Conservation (phyloP, 1,140 invertebrate genomes). For the Papilio machaon region DNA sequence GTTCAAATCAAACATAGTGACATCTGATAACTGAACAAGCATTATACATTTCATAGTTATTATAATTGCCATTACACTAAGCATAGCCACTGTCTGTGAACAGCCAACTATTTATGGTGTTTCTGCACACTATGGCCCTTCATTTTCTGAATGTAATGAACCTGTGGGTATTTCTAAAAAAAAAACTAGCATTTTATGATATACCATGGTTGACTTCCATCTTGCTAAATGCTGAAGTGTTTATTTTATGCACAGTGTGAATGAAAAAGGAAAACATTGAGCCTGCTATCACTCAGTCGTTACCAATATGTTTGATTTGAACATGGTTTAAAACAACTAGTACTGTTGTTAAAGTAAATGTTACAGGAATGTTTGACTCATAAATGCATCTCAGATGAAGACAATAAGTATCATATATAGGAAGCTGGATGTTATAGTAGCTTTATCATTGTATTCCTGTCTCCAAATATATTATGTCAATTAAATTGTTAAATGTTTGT, state of each 20-base stretch:
- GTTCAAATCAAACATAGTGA: neutral
- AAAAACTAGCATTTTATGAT: too few relatives aligned
- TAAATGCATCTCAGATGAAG: slow-evolving; percentile 45
- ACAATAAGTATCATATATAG: slow-evolving; percentile 51
- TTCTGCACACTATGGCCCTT: too few relatives aligned
- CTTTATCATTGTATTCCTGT: slow-evolving; percentile 48
- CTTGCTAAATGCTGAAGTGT: too few relatives aligned
- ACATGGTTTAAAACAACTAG: neutral
- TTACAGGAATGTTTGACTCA: slow-evolving; percentile 33
- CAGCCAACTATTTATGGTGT: too few relatives aligned
- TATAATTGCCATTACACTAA: too few relatives aligned
- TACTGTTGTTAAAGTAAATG: neutral
- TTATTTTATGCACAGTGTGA: too few relatives aligned
- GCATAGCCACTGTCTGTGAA: too few relatives aligned
- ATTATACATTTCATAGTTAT: neutral
- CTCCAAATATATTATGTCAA: slow-evolving; percentile 56
- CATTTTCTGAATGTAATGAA: too few relatives aligned
- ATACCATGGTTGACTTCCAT: too few relatives aligned
- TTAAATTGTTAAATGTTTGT: slow-evolving; percentile 55
- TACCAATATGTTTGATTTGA: neutral
- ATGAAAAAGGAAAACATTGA: too few relatives aligned
- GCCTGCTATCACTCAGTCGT: too few relatives aligned
- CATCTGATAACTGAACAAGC: neutral
- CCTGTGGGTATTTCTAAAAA: too few relatives aligned
- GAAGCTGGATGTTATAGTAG: slow-evolving; percentile 40